Conservation (phyloP, 2,113 vertebrate species). For the Nycticorax nycticorax region DNA sequence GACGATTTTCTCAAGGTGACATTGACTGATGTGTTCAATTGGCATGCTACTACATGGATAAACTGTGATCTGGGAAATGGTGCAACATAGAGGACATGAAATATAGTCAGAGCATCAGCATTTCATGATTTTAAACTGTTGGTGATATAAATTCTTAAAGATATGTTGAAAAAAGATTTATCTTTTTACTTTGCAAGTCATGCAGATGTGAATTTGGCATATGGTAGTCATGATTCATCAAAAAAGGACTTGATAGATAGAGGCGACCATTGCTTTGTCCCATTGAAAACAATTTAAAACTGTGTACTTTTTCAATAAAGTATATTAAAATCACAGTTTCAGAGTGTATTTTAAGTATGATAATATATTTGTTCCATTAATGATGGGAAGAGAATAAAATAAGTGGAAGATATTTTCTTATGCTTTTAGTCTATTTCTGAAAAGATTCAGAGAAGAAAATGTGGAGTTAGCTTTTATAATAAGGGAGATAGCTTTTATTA, state of each 20-base stretch:
- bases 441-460: neutral
- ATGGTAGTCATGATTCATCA: conserved; percentile 73
- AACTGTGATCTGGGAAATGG: conserved; percentile 80
- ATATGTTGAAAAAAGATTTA: conserved; percentile 76
- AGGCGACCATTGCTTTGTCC: conserved; percentile 89
- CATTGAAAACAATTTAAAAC: conserved; percentile 87
- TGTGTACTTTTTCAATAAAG: conserved; percentile 99
- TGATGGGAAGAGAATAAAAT: conserved; percentile 16
- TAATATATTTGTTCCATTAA: conserved; percentile 8
- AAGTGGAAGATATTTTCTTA: neutral
- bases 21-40: conserved; percentile 75
- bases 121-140: conserved; percentile 87
- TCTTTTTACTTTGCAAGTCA: conserved; percentile 89
- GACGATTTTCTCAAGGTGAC: conserved; percentile 89
- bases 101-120: conserved; percentile 81
- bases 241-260: conserved; percentile 80
- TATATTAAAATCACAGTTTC: conserved; percentile 84
- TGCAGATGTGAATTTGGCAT: conserved; percentile 88
- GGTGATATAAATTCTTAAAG: conserved; percentile 81
- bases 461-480: neutral
- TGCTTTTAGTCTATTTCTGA: conserved; percentile 15
- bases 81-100: conserved; percentile 80
- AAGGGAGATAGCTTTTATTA: neutral
- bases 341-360: conserved; percentile 54
- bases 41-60: conserved; percentile 84